phyloP scores from a whole-genome alignment of 2,888 invertebrate species.

The Dendrolimus pini region DNA sequence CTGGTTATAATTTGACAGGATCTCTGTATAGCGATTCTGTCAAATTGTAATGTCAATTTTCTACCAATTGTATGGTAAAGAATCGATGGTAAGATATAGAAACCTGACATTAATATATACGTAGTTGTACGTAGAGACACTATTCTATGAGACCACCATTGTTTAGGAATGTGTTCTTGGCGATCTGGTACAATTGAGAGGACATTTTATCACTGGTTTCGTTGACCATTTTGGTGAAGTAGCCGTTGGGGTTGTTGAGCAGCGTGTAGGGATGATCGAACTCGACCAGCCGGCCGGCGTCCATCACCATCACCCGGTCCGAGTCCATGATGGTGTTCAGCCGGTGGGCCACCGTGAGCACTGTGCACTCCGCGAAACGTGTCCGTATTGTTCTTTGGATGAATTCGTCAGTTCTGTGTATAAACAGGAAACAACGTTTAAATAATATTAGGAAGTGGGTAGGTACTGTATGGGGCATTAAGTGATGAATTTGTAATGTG shows the following conservation, averaged over 20 bases:
- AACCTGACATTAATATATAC: no score
- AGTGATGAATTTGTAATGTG: no score
- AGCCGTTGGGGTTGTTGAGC: constrained; percentile 76
- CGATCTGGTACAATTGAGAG: constrained; percentile 55
- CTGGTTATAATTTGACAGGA: no score
- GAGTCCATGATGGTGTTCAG: constrained; percentile 96
- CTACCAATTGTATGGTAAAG: no score
- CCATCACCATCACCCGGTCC: constrained; percentile 91
- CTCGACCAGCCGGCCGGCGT: constrained; percentile 85
- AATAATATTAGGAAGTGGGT: no score
- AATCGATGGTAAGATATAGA: no score
- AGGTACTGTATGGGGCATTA: no score
- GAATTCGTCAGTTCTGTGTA: constrained; percentile 84
- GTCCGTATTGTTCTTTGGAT: constrained; percentile 90
- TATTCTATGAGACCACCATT: constrained; percentile 55
- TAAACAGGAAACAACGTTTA: not conserved
- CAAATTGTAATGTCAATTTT: no score
- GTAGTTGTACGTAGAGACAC: constrained; percentile 2
- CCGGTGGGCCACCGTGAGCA: constrained; percentile 93
- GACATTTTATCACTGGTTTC: constrained; percentile 80
- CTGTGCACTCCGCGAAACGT: constrained; percentile 89
- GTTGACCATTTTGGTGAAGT: constrained; percentile 82
- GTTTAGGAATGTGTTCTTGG: constrained; percentile 59
- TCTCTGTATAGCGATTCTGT: no score
- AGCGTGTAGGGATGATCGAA: constrained; percentile 83